These are phyloP conservation scores for Eristalinus sepulchralis DNA, from an alignment of 2,888 invertebrate species.

Conservation along the genomic window DNA sequence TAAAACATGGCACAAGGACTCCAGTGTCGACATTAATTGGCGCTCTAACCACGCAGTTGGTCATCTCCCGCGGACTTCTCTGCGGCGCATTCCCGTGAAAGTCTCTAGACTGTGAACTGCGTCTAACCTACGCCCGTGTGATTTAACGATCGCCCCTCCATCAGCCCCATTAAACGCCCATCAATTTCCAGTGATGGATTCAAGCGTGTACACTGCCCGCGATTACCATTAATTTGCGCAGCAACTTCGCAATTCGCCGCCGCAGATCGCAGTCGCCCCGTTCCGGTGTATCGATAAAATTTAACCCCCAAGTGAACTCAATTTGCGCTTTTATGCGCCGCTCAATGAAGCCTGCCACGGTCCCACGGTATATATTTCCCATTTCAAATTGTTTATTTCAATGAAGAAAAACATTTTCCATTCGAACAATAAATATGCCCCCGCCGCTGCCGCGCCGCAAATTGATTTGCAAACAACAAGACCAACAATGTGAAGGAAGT, in stretches of 20 bases:
- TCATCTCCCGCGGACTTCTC: no score
- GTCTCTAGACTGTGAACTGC: no score
- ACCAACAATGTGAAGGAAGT: neutral
- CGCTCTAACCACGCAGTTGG: no score
- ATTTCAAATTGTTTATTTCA: conserved; percentile 9
- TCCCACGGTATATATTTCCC: neutral
- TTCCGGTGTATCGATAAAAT: neutral
- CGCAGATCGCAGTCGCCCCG: neutral
- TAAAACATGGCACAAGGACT: no score
- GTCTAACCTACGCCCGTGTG: no score
- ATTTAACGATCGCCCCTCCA: no score
- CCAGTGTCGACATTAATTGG: no score
- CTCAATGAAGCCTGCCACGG: neutral
- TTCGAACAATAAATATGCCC: neutral
- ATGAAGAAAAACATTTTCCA: conserved; percentile 16
- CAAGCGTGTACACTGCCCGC: neutral
- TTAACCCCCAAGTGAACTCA: neutral
- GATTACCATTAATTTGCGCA: neutral
- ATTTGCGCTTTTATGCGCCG: neutral
- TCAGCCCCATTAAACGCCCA: neutral
- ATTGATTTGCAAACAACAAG: conserved; percentile 6
- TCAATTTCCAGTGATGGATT: neutral
- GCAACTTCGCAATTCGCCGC: neutral
- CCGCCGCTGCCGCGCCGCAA: neutral
- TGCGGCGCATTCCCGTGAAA: no score